phyloP scores from a whole-genome alignment of 2,113 vertebrate species.

The Silurus glanis region DNA sequence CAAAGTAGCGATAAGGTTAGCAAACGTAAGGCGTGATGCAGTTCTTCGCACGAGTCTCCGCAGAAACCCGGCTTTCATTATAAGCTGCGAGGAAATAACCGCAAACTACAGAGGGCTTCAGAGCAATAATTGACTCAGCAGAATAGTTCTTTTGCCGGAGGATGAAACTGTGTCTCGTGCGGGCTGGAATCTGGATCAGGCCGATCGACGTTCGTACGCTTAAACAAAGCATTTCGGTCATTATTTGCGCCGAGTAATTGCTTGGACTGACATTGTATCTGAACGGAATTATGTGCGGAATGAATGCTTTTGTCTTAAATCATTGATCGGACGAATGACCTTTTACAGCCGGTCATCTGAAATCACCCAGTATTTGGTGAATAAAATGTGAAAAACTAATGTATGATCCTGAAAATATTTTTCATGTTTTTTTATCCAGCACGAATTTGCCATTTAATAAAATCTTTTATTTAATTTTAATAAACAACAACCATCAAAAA shows the following conservation, averaged over 20 bases:
- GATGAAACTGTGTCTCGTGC: constrained; percentile 55
- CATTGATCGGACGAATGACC: neutral
- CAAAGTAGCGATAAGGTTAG: neutral
- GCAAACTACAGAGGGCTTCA: constrained; percentile 37
- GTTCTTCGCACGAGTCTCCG: neutral
- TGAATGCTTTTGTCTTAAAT: constrained; percentile 36
- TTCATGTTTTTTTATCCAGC: neutral
- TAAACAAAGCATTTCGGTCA: constrained; percentile 47
- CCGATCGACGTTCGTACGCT: constrained; percentile 48
- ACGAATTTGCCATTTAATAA: neutral
- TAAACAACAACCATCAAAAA: neutral
- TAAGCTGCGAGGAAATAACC: constrained; percentile 39
- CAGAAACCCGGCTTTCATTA: constrained; percentile 37
- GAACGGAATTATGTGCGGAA: constrained; percentile 42
- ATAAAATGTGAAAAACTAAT: neutral
- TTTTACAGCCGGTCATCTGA: neutral
- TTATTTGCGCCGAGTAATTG: constrained; percentile 49
- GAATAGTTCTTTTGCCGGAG: constrained; percentile 56
- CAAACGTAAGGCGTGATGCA: neutral
- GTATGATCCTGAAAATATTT: neutral
- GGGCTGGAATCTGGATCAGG: constrained; percentile 46
- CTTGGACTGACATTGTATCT: constrained; percentile 28
- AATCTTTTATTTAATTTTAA: neutral
- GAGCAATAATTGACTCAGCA: constrained; percentile 52
- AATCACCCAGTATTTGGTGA: neutral